Conservation (phyloP, 2,888 invertebrate genomes). For the Rhyacophila evoluta region DNA sequence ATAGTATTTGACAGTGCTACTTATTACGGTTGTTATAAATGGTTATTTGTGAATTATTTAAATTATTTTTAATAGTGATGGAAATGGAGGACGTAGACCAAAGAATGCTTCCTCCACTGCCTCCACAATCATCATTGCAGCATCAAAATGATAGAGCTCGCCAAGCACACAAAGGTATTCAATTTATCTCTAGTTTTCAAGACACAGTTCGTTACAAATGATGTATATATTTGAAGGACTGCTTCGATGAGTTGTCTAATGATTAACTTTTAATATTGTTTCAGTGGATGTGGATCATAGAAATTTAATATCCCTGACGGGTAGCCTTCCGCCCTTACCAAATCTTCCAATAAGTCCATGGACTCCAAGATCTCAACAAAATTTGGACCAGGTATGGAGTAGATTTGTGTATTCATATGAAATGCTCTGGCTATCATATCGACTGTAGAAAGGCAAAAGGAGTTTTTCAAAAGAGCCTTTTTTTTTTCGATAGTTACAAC, state of each 20-base stretch:
- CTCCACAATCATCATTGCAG: conserved; percentile 56
- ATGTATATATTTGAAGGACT: too few species aligned
- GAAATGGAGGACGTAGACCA: conserved; percentile 66
- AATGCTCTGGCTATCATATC: too few species aligned
- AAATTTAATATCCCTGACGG: conserved; percentile 86
- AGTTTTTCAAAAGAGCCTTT: too few species aligned
- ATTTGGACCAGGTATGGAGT: conserved; percentile 61
- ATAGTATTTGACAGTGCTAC: too few species aligned
- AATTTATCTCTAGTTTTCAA: too few species aligned
- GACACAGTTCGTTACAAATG: too few species aligned
- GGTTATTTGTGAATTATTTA: too few species aligned
- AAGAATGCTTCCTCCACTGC: conserved; percentile 60
- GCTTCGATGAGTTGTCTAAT: too few species aligned
- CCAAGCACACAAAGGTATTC: conserved; percentile 50
- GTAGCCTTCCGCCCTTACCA: conserved; percentile 60
- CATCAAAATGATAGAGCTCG: conserved; percentile 41
- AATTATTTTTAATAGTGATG: conserved; percentile 42
- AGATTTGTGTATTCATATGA: too few species aligned
- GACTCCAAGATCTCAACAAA: conserved; percentile 47
- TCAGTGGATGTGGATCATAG: conserved; percentile 82
- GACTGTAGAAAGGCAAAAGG: too few species aligned
- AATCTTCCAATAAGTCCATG: conserved; percentile 50
- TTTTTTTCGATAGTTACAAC: too few species aligned
- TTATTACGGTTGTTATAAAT: too few species aligned
- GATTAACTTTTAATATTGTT: conserved; percentile 18